Evolutionary conservation across 2,888 invertebrate species (phyloP).

Genomic region (Panorpa germanica): DNA sequence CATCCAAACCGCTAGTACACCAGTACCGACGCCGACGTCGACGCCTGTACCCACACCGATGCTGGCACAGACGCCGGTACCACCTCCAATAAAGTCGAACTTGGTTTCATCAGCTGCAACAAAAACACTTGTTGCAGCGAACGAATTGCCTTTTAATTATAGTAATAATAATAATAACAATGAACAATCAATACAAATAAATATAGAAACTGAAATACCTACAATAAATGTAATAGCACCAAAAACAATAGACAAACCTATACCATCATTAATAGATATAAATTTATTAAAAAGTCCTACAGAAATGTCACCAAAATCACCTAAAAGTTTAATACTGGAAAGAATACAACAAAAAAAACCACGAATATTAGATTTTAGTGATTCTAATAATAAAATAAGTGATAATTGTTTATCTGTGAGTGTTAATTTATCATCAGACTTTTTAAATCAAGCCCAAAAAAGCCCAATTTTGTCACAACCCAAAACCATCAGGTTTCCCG

Average conservation of each 20-base stretch:
- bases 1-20: not conserved
- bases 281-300: conserved; percentile 8
- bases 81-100: conserved; percentile 16
- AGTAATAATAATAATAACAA: conserved; percentile 11
- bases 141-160: conserved; percentile 15
- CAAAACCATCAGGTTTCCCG: conserved; percentile 66
- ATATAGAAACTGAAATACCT: conserved; percentile 10
- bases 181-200: not conserved
- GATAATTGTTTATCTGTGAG: conserved; percentile 9
- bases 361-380: conserved; percentile 3
- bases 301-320: conserved; percentile 12
- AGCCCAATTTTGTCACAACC: conserved; percentile 66
- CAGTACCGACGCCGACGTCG: conserved; percentile 9
- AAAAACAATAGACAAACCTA: conserved; percentile 6
- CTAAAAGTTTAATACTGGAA: conserved; percentile 13
- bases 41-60: not conserved
- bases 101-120: conserved; percentile 14
- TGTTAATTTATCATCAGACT: conserved; percentile 5
- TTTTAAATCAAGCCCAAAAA: conserved; percentile 25
- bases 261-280: conserved; percentile 6
- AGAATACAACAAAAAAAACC: conserved; percentile 13
- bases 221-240: conserved; percentile 9
- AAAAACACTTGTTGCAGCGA: conserved; percentile 16
- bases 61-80: conserved; percentile 14
- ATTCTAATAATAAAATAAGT: too few species aligned